Percentiles rank a stretch among this genome's conserved stretches.
Conservation (phyloP, 2,888 invertebrate genomes). For the Mellilla xanthometata region DNA sequence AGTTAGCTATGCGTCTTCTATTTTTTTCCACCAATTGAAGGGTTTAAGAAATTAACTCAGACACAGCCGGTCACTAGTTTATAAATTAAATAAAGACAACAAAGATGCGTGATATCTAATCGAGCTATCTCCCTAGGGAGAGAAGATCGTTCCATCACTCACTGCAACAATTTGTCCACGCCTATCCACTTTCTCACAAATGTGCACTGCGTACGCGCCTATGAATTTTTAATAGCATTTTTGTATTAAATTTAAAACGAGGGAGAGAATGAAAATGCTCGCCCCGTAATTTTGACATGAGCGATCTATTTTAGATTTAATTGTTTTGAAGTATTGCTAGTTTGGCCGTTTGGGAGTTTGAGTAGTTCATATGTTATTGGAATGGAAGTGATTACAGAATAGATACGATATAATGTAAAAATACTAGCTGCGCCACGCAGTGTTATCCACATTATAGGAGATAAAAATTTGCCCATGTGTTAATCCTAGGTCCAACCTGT, state of each 20-base stretch:
- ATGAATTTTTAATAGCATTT: constrained; percentile 21
- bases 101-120: constrained; percentile 65
- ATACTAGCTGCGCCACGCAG: no score
- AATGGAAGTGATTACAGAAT: no score
- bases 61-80: no score
- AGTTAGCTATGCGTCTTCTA: no score
- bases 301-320: constrained; percentile 19
- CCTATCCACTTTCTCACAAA: constrained; percentile 28
- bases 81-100: not conserved
- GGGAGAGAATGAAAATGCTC: constrained; percentile 7
- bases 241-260: constrained; percentile 20
- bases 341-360: not conserved
- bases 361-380: no score
- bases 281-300: constrained; percentile 8
- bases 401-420: no score
- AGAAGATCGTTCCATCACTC: constrained; percentile 59
- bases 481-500: no score
- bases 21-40: no score
- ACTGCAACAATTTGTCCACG: constrained; percentile 65
- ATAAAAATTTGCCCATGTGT: no score
- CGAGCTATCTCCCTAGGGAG: constrained; percentile 69
- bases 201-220: constrained; percentile 22
- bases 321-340: not conserved
- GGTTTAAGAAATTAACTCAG: no score
- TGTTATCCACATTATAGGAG: no score